Percentiles rank a stretch among this genome's conserved stretches.
Evolutionary conservation across 2,113 vertebrate species (phyloP).

Genomic region (Caloenas nicobarica): DNA sequence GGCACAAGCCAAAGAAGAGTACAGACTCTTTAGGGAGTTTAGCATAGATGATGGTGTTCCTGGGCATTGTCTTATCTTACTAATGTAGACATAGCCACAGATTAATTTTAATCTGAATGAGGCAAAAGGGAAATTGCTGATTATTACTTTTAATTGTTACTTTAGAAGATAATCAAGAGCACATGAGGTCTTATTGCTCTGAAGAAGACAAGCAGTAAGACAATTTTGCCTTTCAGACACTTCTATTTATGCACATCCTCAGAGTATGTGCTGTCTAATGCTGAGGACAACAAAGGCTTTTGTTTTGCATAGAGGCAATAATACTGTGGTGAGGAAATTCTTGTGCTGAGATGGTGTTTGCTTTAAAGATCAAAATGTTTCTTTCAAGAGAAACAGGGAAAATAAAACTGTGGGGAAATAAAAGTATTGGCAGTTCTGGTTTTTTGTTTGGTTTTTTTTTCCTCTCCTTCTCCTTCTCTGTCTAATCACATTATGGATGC

Average conservation of each 20-base stretch:
- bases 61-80: neutral
- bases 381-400: neutral
- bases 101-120: constrained; percentile 14
- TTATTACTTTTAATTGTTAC: constrained; percentile 17
- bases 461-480: neutral
- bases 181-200: neutral
- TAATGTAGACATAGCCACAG: neutral
- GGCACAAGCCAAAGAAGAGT: neutral
- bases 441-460: too few species aligned
- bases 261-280: neutral
- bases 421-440: neutral
- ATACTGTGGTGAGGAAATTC: neutral
- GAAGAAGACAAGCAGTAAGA: neutral
- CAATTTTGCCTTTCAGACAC: neutral
- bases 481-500: neutral
- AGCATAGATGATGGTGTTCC: neutral
- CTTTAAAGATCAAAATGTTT: neutral
- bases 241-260: neutral
- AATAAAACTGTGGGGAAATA: neutral
- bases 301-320: neutral
- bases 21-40: neutral
- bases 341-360: neutral
- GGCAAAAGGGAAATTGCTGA: constrained; percentile 6
- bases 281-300: neutral
- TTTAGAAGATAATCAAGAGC: neutral